Percentiles rank a stretch among this genome's conserved stretches.
Conservation (phyloP, 53 echinoderm and acorn worm species). For the Paracentrotus lividus region DNA sequence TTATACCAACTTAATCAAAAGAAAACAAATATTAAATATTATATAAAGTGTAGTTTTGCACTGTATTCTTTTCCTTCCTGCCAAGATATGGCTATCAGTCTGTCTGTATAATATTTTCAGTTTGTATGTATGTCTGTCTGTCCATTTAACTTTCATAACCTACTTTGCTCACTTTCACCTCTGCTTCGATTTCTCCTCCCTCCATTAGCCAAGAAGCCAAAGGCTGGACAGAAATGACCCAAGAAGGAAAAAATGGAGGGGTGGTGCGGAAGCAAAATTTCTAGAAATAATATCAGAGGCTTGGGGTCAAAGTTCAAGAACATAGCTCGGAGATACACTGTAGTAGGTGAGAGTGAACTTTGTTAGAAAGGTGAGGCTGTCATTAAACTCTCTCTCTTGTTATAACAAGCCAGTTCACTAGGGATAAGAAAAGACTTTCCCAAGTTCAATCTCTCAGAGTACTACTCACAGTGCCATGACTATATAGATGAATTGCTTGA, state of each 20-base stretch:
- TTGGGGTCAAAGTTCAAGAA: conserved; percentile 45
- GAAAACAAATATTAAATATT: too few species aligned
- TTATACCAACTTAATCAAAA: too few species aligned
- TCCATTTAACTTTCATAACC: too few species aligned
- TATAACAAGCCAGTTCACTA: conserved; percentile 50
- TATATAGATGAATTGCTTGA: background rate
- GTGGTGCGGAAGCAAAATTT: conserved; percentile 53
- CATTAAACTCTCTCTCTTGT: conserved; percentile 56
- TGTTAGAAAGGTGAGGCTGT: conserved; percentile 57
- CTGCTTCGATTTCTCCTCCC: background rate
- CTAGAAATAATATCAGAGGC: conserved; percentile 56
- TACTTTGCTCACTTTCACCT: background rate
- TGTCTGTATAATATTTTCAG: background rate
- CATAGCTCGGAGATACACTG: conserved; percentile 51
- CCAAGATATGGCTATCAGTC: background rate
- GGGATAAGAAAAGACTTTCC: conserved; percentile 8
- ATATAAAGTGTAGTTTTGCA: background rate
- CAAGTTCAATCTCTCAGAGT: conserved; percentile 25
- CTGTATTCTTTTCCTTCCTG: background rate
- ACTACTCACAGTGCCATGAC: conserved; percentile 22
- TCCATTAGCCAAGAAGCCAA: background rate
- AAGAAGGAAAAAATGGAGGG: background rate
- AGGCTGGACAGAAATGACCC: conserved; percentile 36
- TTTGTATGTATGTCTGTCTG: background rate
- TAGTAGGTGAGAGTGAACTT: conserved; percentile 52